Evolutionary conservation across 2,797 vertebrate genomes (phyloP).

Genomic region (Melanotaenia boesemani): DNA sequence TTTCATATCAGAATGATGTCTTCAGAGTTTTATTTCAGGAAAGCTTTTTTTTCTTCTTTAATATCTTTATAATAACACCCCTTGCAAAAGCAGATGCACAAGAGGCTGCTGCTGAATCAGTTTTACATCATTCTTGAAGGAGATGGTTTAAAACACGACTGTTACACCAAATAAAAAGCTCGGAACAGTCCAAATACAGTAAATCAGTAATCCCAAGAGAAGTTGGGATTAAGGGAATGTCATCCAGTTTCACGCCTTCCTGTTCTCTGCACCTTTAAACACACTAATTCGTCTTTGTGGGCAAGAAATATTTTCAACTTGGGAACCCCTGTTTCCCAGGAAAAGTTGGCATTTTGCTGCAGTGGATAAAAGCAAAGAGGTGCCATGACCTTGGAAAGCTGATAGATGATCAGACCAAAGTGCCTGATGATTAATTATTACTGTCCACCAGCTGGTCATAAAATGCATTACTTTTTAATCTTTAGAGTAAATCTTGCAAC

Average conservation of each 20-base stretch:
- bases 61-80: too few relatives aligned
- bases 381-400: too few relatives aligned
- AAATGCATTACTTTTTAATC: not conserved
- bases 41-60: too few relatives aligned
- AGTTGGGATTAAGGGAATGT: not conserved
- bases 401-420: too few relatives aligned
- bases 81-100: too few relatives aligned
- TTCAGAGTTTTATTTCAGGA: too few relatives aligned
- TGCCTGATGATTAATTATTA: too few relatives aligned
- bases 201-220: not conserved
- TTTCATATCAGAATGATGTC: too few relatives aligned
- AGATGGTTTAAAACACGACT: slow-evolving; percentile 4
- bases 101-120: too few relatives aligned
- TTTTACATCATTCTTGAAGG: slow-evolving; percentile 3
- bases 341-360: not conserved
- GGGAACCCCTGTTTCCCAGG: not conserved
- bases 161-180: not conserved
- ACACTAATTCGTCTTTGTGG: not conserved
- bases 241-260: too few relatives aligned
- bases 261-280: too few relatives aligned
- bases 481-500: not conserved
- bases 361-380: not conserved
- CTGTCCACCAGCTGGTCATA: too few relatives aligned
- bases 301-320: not conserved
- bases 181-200: not conserved